A percentile compares a stretch with the other conserved stretches of the same genome.
phyloP scores from a whole-genome alignment of 2,797 vertebrate genomes.

The Catharus ustulatus region DNA sequence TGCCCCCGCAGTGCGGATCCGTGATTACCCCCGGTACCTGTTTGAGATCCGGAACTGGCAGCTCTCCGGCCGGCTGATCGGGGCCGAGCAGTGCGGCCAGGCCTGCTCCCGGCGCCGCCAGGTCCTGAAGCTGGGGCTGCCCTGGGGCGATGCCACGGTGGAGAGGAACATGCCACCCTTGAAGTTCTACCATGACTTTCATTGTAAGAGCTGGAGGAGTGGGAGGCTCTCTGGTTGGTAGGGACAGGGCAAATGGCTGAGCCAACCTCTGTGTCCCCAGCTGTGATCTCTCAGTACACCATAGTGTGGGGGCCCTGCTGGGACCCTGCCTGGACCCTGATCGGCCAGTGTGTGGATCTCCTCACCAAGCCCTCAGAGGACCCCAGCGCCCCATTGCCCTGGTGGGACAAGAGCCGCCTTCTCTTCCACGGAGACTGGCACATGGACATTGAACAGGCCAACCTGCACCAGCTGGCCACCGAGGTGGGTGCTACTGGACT shows the following conservation, averaged over 20 bases:
- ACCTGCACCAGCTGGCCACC: slow-evolving; percentile 94
- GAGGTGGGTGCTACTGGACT: slow-evolving; percentile 79
- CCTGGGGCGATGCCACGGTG: slow-evolving; percentile 89
- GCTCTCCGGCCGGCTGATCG: slow-evolving; percentile 89
- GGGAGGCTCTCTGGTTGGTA: not conserved
- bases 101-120: slow-evolving; percentile 86
- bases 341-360: slow-evolving; percentile 94
- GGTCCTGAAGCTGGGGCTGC: slow-evolving; percentile 84
- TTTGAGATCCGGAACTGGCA: slow-evolving; percentile 97
- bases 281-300: slow-evolving; percentile 92
- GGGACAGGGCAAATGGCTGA: not conserved
- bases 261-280: slow-evolving; percentile 66
- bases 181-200: slow-evolving; percentile 96
- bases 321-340: slow-evolving; percentile 97
- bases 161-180: slow-evolving; percentile 95
- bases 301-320: slow-evolving; percentile 98
- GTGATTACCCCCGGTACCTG: slow-evolving; percentile 95
- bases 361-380: slow-evolving; percentile 94
- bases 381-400: slow-evolving; percentile 89
- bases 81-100: slow-evolving; percentile 91
- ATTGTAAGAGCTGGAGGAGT: slow-evolving; percentile 79
- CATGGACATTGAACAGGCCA: slow-evolving; percentile 96
- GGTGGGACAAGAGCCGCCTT: slow-evolving; percentile 99
- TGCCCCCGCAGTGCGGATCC: slow-evolving; percentile 86
- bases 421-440: slow-evolving; percentile 91